Evolutionary conservation across 2,113 vertebrate species (phyloP).

Genomic region (Ctenodactylus gundi): DNA sequence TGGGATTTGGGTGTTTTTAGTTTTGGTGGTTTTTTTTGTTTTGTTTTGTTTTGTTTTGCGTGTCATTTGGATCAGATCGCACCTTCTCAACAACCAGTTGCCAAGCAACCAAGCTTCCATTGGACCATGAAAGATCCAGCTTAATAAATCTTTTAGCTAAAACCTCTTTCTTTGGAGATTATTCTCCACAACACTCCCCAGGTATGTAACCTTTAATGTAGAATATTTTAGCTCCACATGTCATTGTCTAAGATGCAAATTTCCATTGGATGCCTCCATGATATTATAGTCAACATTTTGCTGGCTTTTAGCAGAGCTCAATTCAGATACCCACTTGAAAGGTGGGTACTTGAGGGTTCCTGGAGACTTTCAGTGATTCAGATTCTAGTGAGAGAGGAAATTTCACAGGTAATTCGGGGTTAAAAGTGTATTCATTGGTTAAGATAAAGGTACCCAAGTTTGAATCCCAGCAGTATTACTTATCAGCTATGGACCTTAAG

Average conservation of each 20-base stretch:
- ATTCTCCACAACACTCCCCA: constrained; percentile 10
- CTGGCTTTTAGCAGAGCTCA: constrained; percentile 40
- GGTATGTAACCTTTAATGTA: constrained; percentile 11
- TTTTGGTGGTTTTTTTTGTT: background rate
- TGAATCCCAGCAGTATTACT: background rate
- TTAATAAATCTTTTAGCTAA: constrained; percentile 68
- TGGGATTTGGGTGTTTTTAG: background rate
- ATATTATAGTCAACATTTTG: constrained; percentile 24
- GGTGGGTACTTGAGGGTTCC: background rate
- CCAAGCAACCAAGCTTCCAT: constrained; percentile 68
- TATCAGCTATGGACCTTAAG: background rate
- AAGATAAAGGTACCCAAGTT: background rate
- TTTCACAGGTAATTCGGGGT: background rate
- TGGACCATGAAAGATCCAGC: constrained; percentile 47
- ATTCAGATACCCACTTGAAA: background rate
- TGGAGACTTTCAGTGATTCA: background rate
- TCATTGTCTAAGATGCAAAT: constrained; percentile 32
- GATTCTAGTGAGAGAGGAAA: background rate
- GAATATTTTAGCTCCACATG: constrained; percentile 33
- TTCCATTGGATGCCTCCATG: background rate
- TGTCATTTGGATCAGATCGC: constrained; percentile 44
- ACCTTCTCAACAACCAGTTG: constrained; percentile 54
- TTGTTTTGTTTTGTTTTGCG: background rate
- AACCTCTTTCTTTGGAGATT: constrained; percentile 47
- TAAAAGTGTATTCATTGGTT: background rate